A percentile compares a stretch with the other conserved stretches of the same genome.
Conservation (phyloP, 1,140 invertebrate genomes). For the Drosophila bocki region DNA sequence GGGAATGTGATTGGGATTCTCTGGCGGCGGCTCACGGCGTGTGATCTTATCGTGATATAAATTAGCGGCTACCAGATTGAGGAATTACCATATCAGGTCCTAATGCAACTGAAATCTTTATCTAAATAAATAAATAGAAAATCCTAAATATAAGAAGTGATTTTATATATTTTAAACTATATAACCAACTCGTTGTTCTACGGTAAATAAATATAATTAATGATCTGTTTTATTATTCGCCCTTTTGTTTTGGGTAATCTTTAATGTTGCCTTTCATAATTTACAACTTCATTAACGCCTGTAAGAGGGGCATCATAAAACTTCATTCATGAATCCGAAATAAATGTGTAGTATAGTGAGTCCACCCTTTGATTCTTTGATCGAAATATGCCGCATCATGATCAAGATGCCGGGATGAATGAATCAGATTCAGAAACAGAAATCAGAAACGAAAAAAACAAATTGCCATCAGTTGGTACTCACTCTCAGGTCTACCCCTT, state of each 20-base stretch:
- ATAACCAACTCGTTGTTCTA: background rate
- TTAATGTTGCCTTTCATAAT: constrained; percentile 50
- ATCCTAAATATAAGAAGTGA: background rate
- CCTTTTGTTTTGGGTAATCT: constrained; percentile 1
- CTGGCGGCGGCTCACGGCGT: constrained; percentile 36
- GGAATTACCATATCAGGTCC: constrained; percentile 10
- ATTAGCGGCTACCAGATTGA: constrained; percentile 37
- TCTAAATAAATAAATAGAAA: background rate
- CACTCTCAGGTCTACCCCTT: constrained; percentile 38
- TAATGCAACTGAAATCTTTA: background rate
- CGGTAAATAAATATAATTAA: background rate
- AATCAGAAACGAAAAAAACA: constrained; percentile 57
- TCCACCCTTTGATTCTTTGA: constrained; percentile 16
- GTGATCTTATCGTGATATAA: constrained; percentile 62
- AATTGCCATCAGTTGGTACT: constrained; percentile 64
- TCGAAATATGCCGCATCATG: constrained; percentile 68
- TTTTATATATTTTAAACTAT: background rate
- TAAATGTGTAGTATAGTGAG: constrained; percentile 16
- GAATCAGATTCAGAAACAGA: constrained; percentile 51
- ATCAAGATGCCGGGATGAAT: constrained; percentile 57
- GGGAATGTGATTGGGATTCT: constrained; percentile 21
- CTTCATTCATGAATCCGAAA: constrained; percentile 61
- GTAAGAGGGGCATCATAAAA: constrained; percentile 20
- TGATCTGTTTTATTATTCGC: background rate
- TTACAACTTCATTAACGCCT: constrained; percentile 72